Evolutionary conservation across 1,140 invertebrate species (phyloP), one percentile per base, ranked within the genome.

Genomic region (Chironomus striatipennis): DNA sequence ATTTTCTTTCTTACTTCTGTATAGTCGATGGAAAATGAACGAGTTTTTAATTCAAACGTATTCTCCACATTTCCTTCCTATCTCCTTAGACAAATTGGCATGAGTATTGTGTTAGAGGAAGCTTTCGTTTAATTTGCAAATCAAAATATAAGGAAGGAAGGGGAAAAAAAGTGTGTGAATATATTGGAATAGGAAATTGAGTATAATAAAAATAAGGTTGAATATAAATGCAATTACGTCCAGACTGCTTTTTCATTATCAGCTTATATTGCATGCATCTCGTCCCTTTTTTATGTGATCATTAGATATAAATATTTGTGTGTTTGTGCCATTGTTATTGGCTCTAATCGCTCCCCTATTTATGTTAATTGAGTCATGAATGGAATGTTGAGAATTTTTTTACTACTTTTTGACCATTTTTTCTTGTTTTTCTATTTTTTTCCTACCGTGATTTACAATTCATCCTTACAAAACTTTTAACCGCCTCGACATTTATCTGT

Each of bases 341-440:
- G 47, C 47, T 5, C 12, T 57, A n/a, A 57, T 57, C 47, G n/a
- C 65, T 20, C 65, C 17, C 18, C 17, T 6, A 7, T 20, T 70
- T 70, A 70, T 70, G 65, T 70, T 70, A 70, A 70, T 70, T 70
- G 65, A 70, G 65, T 57, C 47, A 57, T 57, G 47, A 10, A 57
- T 12, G n/a, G n/a, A 57, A 34, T 34, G 24, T 34, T 5, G 24
- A 34, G 9, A 70, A 70, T 20, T 20, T 70, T 20, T 70, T 34
- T 34, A 34, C 24, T 34, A 34, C 24, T 34, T 34, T 34, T 34
- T 34, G 24, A 34, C 24, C 24, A 34, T 5, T 34, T 34, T 34
- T 34, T 34, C n/a, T n/a, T n/a, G n/a, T n/a, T 34, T 34, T 34
- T 20, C 18, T 17, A 20, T 9, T 70, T 70, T 9, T 21, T 15